Evolutionary conservation across 1,140 invertebrate genomes (phyloP), one percentile per base, ranked within the genome.

Genomic region (Zeugodacus cucurbitae): DNA sequence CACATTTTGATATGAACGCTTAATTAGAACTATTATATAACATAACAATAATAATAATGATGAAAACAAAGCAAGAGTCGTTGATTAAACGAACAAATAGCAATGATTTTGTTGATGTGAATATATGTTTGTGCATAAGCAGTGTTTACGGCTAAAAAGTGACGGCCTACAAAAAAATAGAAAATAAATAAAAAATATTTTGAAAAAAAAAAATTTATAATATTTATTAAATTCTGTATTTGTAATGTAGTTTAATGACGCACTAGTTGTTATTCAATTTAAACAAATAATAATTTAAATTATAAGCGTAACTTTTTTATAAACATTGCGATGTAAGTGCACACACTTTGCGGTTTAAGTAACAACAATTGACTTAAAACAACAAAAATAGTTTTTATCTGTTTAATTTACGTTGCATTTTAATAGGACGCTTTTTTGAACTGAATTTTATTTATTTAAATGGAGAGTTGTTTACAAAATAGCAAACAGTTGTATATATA

Each of bases 1-100:
- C 22, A 87, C 48, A 82, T 82, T 82, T 82, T 82, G 74, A 82
- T 82, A 82, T 82, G 37, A 82, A 82, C 74, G 74, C 74, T 82
- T 82, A 82, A 82, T 87, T 59, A 59, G 44, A 59, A 87, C 14
- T 58, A 87, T 22, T 41, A n/a, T 26, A n/a, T n/a, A n/a, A n/a
- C n/a, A 62, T 62, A 54, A 0, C 3, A 62, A n/a, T n/a, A 8
- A 26, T 62, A 10, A n/a, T 1, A n/a, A 62, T 58, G 44, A 87
- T 3, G n/a, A 48, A 26, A 82, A 26, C 2, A 48, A n/a, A 26
- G 7, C 8, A 0, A 29, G n/a, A n/a, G 11, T 26, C 41, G n/a
- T 82, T 82, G 34, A 29, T 82, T 82, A 29, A 48, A 1, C 41
- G 26, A 26, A 29, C n/a, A 37, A 14, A 82, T 34, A 34, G 29